A percentile compares a stretch with the other conserved stretches of the same genome.
These are phyloP conservation scores for Erpornis zantholeuca DNA, from an alignment of 2,113 vertebrate genomes.

Conservation along the genomic window DNA sequence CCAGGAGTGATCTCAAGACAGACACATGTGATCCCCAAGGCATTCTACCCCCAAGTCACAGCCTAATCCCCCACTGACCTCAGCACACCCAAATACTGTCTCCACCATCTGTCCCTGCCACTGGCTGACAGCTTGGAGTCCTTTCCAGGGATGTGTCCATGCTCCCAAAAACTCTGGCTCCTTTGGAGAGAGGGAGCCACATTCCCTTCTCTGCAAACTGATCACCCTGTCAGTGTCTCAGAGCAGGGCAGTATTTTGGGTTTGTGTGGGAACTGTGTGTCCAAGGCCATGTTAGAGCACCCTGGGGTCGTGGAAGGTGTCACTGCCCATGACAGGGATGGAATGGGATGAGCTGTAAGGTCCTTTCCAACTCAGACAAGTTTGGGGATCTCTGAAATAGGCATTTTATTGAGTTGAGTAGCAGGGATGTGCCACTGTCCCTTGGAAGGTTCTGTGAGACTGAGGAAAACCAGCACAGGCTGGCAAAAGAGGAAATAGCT, in stretches of 20 bases:
- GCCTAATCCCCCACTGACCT: not conserved
- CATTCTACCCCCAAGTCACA: not conserved
- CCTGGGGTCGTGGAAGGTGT: not conserved
- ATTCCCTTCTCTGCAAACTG: not conserved
- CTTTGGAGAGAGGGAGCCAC: not conserved
- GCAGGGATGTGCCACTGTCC: not conserved
- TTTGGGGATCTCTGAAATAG: not conserved
- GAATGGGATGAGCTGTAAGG: not conserved
- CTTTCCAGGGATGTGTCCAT: fast-evolving
- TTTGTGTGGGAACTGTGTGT: not conserved
- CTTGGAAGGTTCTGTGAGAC: not conserved
- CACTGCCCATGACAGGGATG: not conserved
- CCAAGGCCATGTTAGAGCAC: not conserved
- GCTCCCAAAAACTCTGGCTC: not conserved
- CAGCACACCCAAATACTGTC: not conserved
- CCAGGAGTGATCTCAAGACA: not conserved
- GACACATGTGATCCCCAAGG: not conserved
- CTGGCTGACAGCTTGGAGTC: not conserved
- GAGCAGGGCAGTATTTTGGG: not conserved
- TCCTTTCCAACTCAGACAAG: not conserved
- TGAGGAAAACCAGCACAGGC: not conserved
- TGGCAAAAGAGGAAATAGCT: not conserved
- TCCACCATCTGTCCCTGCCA: not conserved
- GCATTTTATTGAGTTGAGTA: not conserved
- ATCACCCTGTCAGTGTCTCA: not conserved